Base-by-base conservation (phyloP, 2,888 invertebrate genomes). In the Hypomecis atomaria region DNA sequence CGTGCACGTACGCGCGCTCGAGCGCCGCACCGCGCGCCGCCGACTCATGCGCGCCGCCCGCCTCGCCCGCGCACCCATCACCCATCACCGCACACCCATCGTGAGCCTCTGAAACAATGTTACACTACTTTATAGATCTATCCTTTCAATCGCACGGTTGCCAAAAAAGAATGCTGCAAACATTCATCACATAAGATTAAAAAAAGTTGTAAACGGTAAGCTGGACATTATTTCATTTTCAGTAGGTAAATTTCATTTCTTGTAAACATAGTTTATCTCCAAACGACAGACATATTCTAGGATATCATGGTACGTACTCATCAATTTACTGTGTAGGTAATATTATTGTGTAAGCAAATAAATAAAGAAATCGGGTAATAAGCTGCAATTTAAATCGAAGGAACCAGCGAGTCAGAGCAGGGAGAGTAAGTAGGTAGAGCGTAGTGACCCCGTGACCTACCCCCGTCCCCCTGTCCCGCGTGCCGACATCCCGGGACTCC, bases 1-100 rank as follows among this genome's bases (percentile, higher is more conserved):
- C 97, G 91, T 98, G 97, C 71, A 98, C 98, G 90, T 98, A 98
- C 71, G 98, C 97, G 88, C 89, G 88, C 81, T 90, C 90, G 74
- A 90, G 87, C 71, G 82, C 88, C 72, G 85, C 92, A 73, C 85
- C 88, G 68, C 85, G 85, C 71, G 86, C 87, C 73, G 86, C 88
- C 48, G 75, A 76, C 80, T 87, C 88, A 65, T 77, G 84, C 75
- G 78, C 81, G 55, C 60, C 66, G 11, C 72, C 74, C 71, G 84
- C 92, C 74, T 83, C 86, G 69, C 84, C 85, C 80, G 81, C 81
- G 77, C 84, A 86, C 69, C 87, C 89, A 87, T 88, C 90, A 85
- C 89, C 90, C 91, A 90, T 91, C 90, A 91, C 92, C 92, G 91
- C 75, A 87, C 87, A 78, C 85, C 84, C 90, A 89, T 90, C 81